Conservation (phyloP, 2,888 invertebrate species). For the Oscheius onirici region DNA sequence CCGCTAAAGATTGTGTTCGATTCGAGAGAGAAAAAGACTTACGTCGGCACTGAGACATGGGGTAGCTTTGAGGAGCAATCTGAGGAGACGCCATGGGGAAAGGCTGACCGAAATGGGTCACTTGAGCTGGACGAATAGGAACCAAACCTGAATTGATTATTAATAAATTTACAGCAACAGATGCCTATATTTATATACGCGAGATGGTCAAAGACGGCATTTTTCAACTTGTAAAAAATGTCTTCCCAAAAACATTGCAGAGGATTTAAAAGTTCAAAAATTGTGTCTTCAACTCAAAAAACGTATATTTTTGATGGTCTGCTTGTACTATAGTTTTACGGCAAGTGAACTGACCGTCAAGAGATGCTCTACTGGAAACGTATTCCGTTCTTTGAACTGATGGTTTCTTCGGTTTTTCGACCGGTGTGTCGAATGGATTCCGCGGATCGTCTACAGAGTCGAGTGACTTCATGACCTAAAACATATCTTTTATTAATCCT, state of each 20-base stretch:
- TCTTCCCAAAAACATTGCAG: no score
- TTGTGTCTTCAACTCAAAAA: no score
- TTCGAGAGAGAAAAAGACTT: background rate
- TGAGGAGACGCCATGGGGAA: background rate
- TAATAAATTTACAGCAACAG: no score
- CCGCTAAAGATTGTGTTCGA: conserved; percentile 36
- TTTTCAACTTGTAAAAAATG: no score
- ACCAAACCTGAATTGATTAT: background rate
- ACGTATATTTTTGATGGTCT: no score
- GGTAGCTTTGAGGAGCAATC: background rate
- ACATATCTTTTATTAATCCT: background rate
- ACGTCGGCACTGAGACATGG: background rate
- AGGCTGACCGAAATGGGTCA: conserved; percentile 22
- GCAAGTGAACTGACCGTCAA: background rate
- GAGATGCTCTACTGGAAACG: background rate
- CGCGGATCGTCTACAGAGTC: conserved; percentile 50
- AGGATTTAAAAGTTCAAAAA: no score
- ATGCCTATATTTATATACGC: no score
- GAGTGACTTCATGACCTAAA: conserved; percentile 54
- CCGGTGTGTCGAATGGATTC: conserved; percentile 42
- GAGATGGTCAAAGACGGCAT: no score
- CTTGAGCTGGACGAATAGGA: conserved; percentile 32
- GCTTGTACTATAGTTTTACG: no score
- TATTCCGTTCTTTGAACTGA: background rate
- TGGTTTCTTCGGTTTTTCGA: background rate